Percentiles rank a stretch among this genome's conserved stretches.
These are phyloP conservation scores for Mya arenaria DNA, from an alignment of 1,140 invertebrate genomes.

Conservation along the genomic window DNA sequence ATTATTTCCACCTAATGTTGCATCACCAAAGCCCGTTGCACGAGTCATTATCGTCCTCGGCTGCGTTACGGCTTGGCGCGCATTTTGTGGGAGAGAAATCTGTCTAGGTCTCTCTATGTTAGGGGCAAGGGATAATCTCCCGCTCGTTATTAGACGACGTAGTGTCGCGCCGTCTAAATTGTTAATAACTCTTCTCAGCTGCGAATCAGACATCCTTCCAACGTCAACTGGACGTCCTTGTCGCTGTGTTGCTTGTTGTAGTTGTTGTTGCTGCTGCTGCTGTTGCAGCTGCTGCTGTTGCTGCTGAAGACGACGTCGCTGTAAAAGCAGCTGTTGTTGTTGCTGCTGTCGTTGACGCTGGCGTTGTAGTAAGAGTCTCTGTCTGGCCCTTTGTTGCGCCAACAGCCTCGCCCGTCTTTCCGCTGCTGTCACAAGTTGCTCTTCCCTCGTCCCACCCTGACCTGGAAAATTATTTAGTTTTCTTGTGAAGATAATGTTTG, in stretches of 20 bases:
- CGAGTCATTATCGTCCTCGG: neutral
- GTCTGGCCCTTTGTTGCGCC: neutral
- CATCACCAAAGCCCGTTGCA: too few relatives aligned
- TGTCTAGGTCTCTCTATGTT: slow-evolving; percentile 6
- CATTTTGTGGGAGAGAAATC: too few relatives aligned
- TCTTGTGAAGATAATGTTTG: too few relatives aligned
- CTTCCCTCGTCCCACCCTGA: neutral
- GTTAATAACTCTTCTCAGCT: slow-evolving; percentile 3
- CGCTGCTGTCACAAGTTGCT: neutral
- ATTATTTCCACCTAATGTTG: too few relatives aligned
- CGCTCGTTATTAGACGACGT: neutral
- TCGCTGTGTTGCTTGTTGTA: neutral
- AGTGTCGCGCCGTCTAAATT: neutral
- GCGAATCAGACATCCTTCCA: neutral
- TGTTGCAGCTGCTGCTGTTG: neutral
- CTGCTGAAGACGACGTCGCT: neutral
- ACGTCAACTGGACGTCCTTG: neutral
- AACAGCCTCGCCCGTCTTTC: neutral
- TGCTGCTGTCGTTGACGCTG: neutral
- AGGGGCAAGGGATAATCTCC: neutral
- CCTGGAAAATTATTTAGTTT: too few relatives aligned
- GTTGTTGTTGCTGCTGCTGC: neutral
- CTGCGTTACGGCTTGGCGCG: too few relatives aligned
- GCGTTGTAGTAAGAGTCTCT: neutral
- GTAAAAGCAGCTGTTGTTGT: neutral